These are phyloP conservation scores for Corydoras maculifer DNA, from an alignment of 2,113 vertebrate species.

Conservation along the genomic window DNA sequence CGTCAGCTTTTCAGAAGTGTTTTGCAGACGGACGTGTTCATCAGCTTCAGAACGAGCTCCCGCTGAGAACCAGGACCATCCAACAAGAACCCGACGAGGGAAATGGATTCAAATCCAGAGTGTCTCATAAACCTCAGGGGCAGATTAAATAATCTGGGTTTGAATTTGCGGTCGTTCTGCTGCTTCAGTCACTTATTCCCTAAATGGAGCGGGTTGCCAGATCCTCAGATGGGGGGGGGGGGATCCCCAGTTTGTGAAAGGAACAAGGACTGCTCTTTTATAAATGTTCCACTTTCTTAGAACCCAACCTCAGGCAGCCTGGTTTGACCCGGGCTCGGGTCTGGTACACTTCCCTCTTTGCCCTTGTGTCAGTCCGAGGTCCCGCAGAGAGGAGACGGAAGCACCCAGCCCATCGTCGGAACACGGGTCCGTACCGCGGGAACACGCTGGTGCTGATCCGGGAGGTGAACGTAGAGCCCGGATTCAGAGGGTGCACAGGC, in stretches of 20 bases:
- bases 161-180: conserved; percentile 6
- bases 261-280: conserved; percentile 41
- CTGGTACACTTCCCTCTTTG: conserved; percentile 27
- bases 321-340: conserved; percentile 23
- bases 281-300: conserved; percentile 34
- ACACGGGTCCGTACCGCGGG: neutral
- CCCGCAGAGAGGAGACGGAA: conserved; percentile 9
- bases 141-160: neutral
- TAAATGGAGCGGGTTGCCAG: conserved; percentile 16
- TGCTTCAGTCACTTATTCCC: conserved; percentile 2
- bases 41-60: too few species aligned
- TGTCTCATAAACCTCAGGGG: too few species aligned
- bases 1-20: too few species aligned
- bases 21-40: too few species aligned
- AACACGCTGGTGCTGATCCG: neutral
- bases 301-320: conserved; percentile 29
- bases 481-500: too few species aligned
- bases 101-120: too few species aligned
- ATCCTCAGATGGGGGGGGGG: neutral
- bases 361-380: conserved; percentile 17
- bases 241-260: conserved; percentile 7
- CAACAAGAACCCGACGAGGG: too few species aligned
- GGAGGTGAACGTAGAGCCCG: neutral
- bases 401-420: conserved; percentile 14
- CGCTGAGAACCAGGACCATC: too few species aligned